Percentiles rank a stretch among this genome's conserved stretches.
Evolutionary conservation across 1,140 invertebrate genomes (phyloP).

Genomic region (Apis dorsata): DNA sequence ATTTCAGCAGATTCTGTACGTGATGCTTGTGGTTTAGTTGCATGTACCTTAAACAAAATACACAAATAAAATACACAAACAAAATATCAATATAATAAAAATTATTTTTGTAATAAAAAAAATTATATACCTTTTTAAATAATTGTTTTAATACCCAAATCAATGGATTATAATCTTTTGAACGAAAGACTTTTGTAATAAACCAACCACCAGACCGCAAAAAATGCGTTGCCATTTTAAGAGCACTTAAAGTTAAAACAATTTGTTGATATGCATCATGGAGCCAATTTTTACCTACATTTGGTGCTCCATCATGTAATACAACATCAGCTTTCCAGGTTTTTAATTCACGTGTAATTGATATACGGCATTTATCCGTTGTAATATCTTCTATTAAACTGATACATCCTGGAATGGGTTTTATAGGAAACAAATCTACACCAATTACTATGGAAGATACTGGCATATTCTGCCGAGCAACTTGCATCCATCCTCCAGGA

Average conservation of each 20-base stretch:
- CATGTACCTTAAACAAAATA: slow-evolving; percentile 85
- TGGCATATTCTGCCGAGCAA: slow-evolving; percentile 99
- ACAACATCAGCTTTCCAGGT: slow-evolving; percentile 98
- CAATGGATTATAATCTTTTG: slow-evolving; percentile 97
- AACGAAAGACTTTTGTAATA: slow-evolving; percentile 99
- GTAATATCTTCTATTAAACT: slow-evolving; percentile 97
- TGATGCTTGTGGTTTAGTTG: slow-evolving; percentile 99
- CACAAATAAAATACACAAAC: slow-evolving; percentile 47
- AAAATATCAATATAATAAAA: neutral
- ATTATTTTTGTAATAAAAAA: slow-evolving; percentile 27
- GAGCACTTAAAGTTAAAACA: slow-evolving; percentile 92
- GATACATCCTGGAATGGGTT: slow-evolving; percentile 94
- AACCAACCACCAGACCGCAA: slow-evolving; percentile 97
- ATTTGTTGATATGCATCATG: slow-evolving; percentile 98
- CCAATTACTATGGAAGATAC: slow-evolving; percentile 97
- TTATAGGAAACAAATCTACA: slow-evolving; percentile 98
- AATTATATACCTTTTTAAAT: slow-evolving; percentile 87
- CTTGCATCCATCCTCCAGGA: slow-evolving; percentile 99
- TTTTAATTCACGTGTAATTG: slow-evolving; percentile 91
- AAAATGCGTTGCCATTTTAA: slow-evolving; percentile 96
- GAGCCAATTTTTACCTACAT: slow-evolving; percentile 98
- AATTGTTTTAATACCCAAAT: slow-evolving; percentile 98
- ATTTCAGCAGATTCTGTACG: slow-evolving; percentile 99
- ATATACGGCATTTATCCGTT: slow-evolving; percentile 92
- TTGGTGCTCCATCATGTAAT: slow-evolving; percentile 98